Percentiles rank a stretch among this genome's conserved stretches.
These are phyloP conservation scores for Hydrozoanthus tunicans DNA, from an alignment of 64 coral and sea anemone genomes.

Conservation along the genomic window DNA sequence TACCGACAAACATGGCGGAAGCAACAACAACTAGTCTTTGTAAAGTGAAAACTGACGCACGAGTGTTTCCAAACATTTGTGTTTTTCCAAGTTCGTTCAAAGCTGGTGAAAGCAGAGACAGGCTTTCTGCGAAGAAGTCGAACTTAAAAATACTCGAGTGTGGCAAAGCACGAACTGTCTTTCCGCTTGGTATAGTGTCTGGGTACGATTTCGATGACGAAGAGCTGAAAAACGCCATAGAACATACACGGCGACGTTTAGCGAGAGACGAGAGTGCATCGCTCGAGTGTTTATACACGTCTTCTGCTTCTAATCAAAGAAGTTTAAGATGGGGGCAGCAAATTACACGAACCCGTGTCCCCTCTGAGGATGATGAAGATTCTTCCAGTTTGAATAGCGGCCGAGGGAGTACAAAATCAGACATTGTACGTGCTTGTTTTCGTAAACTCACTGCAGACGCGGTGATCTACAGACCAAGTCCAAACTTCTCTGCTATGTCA, in stretches of 20 bases:
- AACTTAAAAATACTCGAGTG: constrained; percentile 17
- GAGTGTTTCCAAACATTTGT: not conserved
- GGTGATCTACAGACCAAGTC: not conserved
- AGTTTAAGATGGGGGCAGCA: constrained; percentile 30
- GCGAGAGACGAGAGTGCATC: not conserved
- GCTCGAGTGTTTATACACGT: constrained; percentile 6
- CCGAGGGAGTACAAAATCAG: not conserved
- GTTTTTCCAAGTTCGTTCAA: constrained; percentile 7
- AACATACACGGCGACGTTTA: not conserved
- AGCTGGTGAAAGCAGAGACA: not conserved
- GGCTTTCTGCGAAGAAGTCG: not conserved
- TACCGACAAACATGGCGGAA: not conserved
- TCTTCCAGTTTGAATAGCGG: constrained; percentile 8
- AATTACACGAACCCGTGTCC: not conserved
- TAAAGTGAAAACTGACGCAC: not conserved
- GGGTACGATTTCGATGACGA: constrained; percentile 9
- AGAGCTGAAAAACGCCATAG: not conserved
- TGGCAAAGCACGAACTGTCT: constrained; percentile 17
- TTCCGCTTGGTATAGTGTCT: constrained; percentile 27
- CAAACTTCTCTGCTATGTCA: constrained; percentile 41
- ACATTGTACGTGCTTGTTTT: constrained; percentile 13
- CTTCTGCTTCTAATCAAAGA: constrained; percentile 2
- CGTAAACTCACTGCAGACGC: constrained; percentile 1
- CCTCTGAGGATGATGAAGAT: not conserved
- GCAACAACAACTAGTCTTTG: not conserved